A percentile compares a stretch with the other conserved stretches of the same genome.
Evolutionary conservation across 2,888 invertebrate genomes (phyloP).

Genomic region (Cremastinae sp.): DNA sequence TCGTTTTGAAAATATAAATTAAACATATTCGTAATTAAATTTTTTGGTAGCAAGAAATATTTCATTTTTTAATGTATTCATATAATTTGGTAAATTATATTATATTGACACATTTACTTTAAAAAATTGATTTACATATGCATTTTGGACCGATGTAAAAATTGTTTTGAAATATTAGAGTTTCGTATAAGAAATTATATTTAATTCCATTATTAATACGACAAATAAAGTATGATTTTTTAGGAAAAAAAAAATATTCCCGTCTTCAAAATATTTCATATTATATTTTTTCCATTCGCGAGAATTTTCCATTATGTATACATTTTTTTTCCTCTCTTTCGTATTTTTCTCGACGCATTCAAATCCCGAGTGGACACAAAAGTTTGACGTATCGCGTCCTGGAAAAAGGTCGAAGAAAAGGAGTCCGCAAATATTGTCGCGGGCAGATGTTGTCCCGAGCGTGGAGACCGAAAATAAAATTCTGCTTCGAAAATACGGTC

Average conservation of each 20-base stretch:
- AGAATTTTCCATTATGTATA: background rate
- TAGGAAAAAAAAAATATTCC: background rate
- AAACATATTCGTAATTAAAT: no score
- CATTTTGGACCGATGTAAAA: no score
- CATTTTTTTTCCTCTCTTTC: slow-evolving; percentile 66
- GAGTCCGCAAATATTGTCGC: slow-evolving; percentile 77
- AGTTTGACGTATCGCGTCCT: slow-evolving; percentile 62
- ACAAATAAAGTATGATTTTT: background rate
- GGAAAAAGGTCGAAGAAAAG: background rate
- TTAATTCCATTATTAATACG: no score
- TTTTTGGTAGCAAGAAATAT: no score
- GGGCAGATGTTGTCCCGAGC: slow-evolving; percentile 73
- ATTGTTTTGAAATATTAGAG: no score
- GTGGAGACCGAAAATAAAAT: slow-evolving; percentile 36
- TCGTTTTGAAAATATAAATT: no score
- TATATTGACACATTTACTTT: no score
- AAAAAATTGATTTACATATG: no score
- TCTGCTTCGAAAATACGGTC: slow-evolving; percentile 6
- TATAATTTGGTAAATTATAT: no score
- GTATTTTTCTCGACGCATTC: slow-evolving; percentile 70
- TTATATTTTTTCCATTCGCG: background rate
- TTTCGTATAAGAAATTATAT: no score
- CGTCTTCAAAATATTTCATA: slow-evolving; percentile 2
- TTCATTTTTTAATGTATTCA: no score
- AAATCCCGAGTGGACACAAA: slow-evolving; percentile 77